phyloP scores from a whole-genome alignment of 92 coral and sea anemone genomes.

The Palythoa heliodiscus region DNA sequence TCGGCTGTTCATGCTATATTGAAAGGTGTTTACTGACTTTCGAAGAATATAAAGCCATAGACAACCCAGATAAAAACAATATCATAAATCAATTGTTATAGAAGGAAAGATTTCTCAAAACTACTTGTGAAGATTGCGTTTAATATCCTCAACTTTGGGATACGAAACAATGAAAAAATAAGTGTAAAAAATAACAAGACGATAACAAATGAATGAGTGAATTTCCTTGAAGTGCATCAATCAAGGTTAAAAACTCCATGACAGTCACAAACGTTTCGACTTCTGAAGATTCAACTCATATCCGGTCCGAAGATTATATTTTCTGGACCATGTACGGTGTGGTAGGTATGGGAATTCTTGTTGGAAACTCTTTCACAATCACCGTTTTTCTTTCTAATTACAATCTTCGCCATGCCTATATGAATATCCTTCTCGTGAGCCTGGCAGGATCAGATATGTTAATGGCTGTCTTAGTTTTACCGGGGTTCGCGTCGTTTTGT shows the following conservation, averaged over 20 bases:
- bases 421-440: slow-evolving; percentile 73
- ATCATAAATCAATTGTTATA: background rate
- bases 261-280: background rate
- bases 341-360: slow-evolving; percentile 53
- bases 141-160: background rate
- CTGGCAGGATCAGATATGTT: slow-evolving; percentile 60
- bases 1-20: background rate
- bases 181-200: background rate
- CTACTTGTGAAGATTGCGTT: background rate
- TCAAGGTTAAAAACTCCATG: background rate
- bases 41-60: background rate
- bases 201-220: background rate
- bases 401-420: slow-evolving; percentile 51
- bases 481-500: slow-evolving; percentile 73
- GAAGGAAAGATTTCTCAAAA: background rate
- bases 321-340: slow-evolving; percentile 70
- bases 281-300: background rate
- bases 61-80: background rate
- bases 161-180: background rate
- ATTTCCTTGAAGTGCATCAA: background rate
- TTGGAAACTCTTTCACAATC: slow-evolving; percentile 68
- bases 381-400: slow-evolving; percentile 53
- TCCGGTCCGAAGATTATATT: slow-evolving; percentile 16
- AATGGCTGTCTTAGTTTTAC: slow-evolving; percentile 62
- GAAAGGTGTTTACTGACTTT: background rate